phyloP scores from a whole-genome alignment of 2,888 invertebrate species.

The Pachymerium ferrugineum region DNA sequence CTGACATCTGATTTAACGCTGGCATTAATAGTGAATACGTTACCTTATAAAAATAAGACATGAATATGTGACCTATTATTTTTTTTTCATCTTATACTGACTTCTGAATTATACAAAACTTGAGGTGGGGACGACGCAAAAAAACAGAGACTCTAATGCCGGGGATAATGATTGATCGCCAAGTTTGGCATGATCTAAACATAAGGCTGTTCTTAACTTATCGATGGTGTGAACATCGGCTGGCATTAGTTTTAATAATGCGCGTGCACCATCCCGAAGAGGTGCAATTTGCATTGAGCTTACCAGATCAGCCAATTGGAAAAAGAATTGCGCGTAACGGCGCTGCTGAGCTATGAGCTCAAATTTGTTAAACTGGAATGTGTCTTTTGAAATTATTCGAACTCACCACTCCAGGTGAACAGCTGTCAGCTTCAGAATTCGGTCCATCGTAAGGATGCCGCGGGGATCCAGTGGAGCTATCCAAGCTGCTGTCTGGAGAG shows the following conservation, averaged over 20 bases:
- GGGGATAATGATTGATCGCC: constrained; percentile 45
- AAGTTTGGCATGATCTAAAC: constrained; percentile 47
- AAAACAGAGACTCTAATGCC: constrained; percentile 53
- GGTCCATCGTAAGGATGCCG: constrained; percentile 72
- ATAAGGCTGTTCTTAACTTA: constrained; percentile 56
- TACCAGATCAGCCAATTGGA: constrained; percentile 79
- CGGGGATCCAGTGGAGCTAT: constrained; percentile 88
- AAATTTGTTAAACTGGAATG: not conserved
- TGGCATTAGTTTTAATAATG: constrained; percentile 72
- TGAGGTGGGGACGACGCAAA: constrained; percentile 64
- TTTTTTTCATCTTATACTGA: not conserved
- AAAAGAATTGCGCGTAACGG: constrained; percentile 52
- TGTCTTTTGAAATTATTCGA: not conserved
- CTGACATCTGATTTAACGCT: constrained; percentile 68
- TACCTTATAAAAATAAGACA: constrained; percentile 53
- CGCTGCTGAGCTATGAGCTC: constrained; percentile 76
- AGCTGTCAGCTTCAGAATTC: constrained; percentile 76
- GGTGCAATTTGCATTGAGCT: constrained; percentile 71
- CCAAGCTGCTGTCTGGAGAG: constrained; percentile 87
- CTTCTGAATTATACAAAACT: constrained; percentile 69
- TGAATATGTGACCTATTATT: not conserved
- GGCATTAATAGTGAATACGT: constrained; percentile 89
- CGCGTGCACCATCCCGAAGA: constrained; percentile 75
- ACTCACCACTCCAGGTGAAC: constrained; percentile 88
- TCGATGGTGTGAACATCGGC: constrained; percentile 55